A percentile compares a stretch with the other conserved stretches of the same genome.
These are phyloP conservation scores for Diorhabda sublineata DNA, from an alignment of 1,140 invertebrate species.

Conservation along the genomic window DNA sequence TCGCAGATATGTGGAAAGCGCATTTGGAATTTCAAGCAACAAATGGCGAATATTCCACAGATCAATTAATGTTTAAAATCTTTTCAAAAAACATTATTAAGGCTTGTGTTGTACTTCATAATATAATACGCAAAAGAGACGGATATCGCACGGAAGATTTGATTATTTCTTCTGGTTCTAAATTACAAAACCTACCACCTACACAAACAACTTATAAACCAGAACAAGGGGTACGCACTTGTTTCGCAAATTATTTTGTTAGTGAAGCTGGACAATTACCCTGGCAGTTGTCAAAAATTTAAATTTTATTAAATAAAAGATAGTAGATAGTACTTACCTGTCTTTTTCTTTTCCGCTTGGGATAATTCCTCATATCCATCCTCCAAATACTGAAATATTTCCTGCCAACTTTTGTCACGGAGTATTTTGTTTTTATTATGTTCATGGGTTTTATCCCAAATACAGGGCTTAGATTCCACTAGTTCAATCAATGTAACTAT, in stretches of 20 bases:
- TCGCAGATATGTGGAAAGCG: slow-evolving; percentile 45
- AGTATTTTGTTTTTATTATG: slow-evolving; percentile 13
- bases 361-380: slow-evolving; percentile 24
- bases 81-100: slow-evolving; percentile 16
- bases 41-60: slow-evolving; percentile 21
- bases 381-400: slow-evolving; percentile 17
- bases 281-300: slow-evolving; percentile 23
- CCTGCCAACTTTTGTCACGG: slow-evolving; percentile 12
- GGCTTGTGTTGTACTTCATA: slow-evolving; percentile 17
- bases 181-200: slow-evolving; percentile 19
- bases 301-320: neutral
- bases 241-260: slow-evolving; percentile 24
- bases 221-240: slow-evolving; percentile 16
- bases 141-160: slow-evolving; percentile 21
- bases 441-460: slow-evolving; percentile 20
- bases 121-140: slow-evolving; percentile 21
- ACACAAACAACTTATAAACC: slow-evolving; percentile 14
- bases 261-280: slow-evolving; percentile 13
- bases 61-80: slow-evolving; percentile 14
- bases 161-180: slow-evolving; percentile 21
- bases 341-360: neutral
- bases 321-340: too few species aligned
- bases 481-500: slow-evolving; percentile 18
- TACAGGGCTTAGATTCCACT: slow-evolving; percentile 20
- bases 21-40: slow-evolving; percentile 16